Base-by-base conservation (phyloP, 2,113 vertebrate species). In the Atractosteus spatula region DNA sequence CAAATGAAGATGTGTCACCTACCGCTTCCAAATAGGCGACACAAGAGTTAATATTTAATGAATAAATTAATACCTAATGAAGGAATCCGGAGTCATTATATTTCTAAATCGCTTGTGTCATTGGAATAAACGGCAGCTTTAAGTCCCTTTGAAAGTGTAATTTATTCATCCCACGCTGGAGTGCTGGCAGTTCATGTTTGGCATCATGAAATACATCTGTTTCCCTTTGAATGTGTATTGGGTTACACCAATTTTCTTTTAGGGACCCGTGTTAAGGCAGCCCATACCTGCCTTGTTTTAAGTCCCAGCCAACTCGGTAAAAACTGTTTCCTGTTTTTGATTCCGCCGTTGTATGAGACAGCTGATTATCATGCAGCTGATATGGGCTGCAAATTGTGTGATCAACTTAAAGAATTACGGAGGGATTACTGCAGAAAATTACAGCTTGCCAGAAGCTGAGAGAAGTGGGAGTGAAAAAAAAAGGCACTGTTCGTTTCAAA, bases 1-100 rank as follows among this genome's bases (percentile, higher is more conserved):
- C 85, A 86, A 91, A 89, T 88, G 85, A 88, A 87, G 89, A 85
- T 80, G 82, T 75, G 80, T 90, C 88, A 91, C 87, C 87, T 87
- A 85, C 81, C 72, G 80, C 84, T 78, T 86, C 78, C 78, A 81
- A 72, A 74, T 81, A 88, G 84, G 84, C 89, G 88, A 88, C 71
- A 71, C 79, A 74, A 85, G 88, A 89, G 86, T 91, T 91, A 89
- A 92, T 83, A 86, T 91, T 84, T 84, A 89, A 93, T 92, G 88
- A 92, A 92, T 90, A 93, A 91, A 91, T 91, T 88, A 90, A 88
- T 90, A 89, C 77, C 84, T 89, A 90, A 90, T 89, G 90, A 89
- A 86, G 82, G 66, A 77, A 76, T 75, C 71, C 74, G 73, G 77
- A 70, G 70, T 77, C 70, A 70, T 76, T 79, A 66, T 68, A 75